phyloP scores from a whole-genome alignment of 2,797 vertebrate species.

The Malurus splendens region DNA sequence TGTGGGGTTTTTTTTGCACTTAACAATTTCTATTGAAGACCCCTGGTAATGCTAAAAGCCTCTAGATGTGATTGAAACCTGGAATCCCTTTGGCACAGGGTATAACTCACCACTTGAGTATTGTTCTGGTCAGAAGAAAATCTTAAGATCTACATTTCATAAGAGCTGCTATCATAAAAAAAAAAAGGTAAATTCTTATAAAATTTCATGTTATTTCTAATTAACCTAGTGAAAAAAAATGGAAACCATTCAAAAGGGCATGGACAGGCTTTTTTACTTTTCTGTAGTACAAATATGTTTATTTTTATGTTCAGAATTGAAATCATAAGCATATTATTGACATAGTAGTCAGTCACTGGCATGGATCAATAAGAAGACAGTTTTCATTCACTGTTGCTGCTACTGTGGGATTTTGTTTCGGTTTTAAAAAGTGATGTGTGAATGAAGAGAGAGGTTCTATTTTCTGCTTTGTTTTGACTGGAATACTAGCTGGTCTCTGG shows the following conservation, averaged over 20 bases:
- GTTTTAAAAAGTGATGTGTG: not conserved
- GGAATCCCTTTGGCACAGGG: not conserved
- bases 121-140: not conserved
- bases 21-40: not conserved
- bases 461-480: not conserved
- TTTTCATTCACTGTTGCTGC: not conserved
- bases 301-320: not conserved
- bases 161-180: not conserved
- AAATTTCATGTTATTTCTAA: not conserved
- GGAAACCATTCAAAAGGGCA: not conserved
- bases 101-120: not conserved
- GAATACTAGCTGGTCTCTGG: not conserved
- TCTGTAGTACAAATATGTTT: not conserved
- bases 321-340: not conserved
- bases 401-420: not conserved
- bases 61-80: not conserved
- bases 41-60: not conserved
- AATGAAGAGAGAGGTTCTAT: not conserved
- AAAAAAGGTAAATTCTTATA: not conserved
- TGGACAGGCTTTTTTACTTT: not conserved
- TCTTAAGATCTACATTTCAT: not conserved
- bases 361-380: not conserved
- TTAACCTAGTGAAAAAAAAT: not conserved
- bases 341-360: not conserved
- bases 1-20: not conserved